A percentile compares a stretch with the other conserved stretches of the same genome.
Conservation (phyloP, 2,888 invertebrate species). For the Macrosoma leucophasiata region DNA sequence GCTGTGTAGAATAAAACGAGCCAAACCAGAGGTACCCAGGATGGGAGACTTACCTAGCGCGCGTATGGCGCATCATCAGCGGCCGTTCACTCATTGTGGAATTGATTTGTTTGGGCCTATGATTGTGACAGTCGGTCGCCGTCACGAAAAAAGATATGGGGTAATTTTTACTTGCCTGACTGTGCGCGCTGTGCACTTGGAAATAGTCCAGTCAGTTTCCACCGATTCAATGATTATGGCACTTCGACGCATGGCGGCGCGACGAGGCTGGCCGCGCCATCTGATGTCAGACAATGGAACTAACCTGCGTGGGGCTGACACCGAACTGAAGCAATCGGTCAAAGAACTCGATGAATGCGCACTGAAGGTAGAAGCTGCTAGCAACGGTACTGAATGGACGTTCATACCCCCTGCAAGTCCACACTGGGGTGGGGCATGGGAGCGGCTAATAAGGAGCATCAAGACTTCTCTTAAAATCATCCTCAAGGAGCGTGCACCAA, state of each 20-base stretch:
- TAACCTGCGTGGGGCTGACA: slow-evolving; percentile 22
- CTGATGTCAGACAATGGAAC: slow-evolving; percentile 24
- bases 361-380: slow-evolving; percentile 3
- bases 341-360: slow-evolving; percentile 8
- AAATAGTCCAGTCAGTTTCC: slow-evolving; percentile 17
- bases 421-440: slow-evolving; percentile 20
- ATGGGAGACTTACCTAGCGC: slow-evolving; percentile 16
- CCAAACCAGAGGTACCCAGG: slow-evolving; percentile 2
- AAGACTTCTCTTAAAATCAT: slow-evolving; percentile 11
- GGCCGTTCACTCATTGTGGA: slow-evolving; percentile 14
- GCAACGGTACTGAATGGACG: slow-evolving; percentile 10
- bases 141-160: slow-evolving; percentile 18
- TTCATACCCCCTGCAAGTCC: slow-evolving; percentile 18
- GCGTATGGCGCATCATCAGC: slow-evolving; percentile 15
- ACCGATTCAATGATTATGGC: slow-evolving; percentile 26
- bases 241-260: slow-evolving; percentile 23
- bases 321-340: slow-evolving; percentile 16
- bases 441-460: slow-evolving; percentile 13
- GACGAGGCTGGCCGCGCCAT: slow-evolving; percentile 21
- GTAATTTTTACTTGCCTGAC: slow-evolving; percentile 27
- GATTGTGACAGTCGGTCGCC: slow-evolving; percentile 16
- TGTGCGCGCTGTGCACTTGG: slow-evolving; percentile 23
- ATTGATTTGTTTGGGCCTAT: slow-evolving; percentile 23
- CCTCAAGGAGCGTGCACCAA: slow-evolving; percentile 13
- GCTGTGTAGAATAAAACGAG: slow-evolving; percentile 8